Evolutionary conservation across 1,140 invertebrate genomes (phyloP).

Genomic region (Bombus turneri): DNA sequence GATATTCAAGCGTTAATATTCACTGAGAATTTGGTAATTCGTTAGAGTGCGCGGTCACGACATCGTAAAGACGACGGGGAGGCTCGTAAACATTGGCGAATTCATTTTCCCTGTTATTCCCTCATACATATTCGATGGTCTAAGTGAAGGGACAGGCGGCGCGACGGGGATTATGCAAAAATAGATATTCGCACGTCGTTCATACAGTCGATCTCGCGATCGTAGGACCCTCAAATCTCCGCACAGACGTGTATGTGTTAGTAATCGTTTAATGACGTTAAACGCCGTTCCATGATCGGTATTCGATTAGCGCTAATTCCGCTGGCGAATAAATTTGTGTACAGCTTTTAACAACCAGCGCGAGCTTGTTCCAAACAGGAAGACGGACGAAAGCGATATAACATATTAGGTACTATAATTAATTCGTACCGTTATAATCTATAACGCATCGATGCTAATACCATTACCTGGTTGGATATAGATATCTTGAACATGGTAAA

Average conservation of each 20-base stretch:
- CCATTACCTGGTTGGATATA: neutral
- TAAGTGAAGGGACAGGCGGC: neutral
- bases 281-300: conserved; percentile 18
- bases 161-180: conserved; percentile 26
- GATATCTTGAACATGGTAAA: neutral
- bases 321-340: neutral
- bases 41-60: neutral
- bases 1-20: neutral
- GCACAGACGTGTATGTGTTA: neutral
- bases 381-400: neutral
- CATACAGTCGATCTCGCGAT: conserved; percentile 11
- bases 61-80: neutral
- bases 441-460: neutral
- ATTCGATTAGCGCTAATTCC: conserved; percentile 33
- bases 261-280: neutral
- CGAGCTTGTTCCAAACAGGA: neutral
- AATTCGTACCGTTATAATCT: neutral
- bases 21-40: neutral
- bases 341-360: conserved; percentile 1
- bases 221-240: neutral
- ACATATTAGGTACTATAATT: neutral
- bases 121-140: conserved; percentile 30
- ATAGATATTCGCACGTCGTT: conserved; percentile 3
- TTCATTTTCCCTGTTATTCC: conserved; percentile 34
- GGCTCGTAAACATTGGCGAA: neutral